phyloP scores from a whole-genome alignment of 2,113 vertebrate genomes.

The Hyaena hyaena region DNA sequence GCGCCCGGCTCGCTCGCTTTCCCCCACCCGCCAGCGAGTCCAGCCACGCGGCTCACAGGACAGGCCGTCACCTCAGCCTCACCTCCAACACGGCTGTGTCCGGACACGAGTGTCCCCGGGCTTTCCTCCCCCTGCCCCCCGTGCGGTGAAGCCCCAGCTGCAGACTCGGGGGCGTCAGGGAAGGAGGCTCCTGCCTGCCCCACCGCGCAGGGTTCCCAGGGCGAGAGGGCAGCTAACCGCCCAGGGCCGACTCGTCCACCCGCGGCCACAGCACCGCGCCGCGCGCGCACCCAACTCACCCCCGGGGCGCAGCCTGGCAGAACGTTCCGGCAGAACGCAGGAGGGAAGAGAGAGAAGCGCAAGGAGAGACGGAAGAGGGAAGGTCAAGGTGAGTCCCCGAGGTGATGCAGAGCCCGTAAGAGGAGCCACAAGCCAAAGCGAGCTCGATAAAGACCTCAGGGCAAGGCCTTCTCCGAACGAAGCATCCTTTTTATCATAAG shows the following conservation, averaged over 20 bases:
- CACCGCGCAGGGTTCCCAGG: fast-evolving
- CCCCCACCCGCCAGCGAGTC: neutral
- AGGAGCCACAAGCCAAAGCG: neutral
- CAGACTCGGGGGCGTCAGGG: fast-evolving
- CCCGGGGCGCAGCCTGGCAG: neutral
- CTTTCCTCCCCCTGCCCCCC: neutral
- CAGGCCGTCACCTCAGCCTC: fast-evolving
- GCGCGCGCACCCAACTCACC: fast-evolving
- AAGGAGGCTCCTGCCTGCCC: fast-evolving
- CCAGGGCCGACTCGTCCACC: fast-evolving
- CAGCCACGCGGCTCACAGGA: fast-evolving
- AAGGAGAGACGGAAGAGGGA: neutral
- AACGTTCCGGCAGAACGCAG: fast-evolving
- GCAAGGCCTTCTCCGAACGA: fast-evolving
- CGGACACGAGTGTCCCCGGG: fast-evolving
- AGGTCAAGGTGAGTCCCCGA: fast-evolving
- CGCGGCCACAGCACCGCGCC: too few species aligned
- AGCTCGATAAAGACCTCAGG: fast-evolving
- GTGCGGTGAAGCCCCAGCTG: fast-evolving
- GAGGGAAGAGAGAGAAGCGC: neutral
- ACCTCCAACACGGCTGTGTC: fast-evolving
- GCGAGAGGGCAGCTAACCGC: too few species aligned
- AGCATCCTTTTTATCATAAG: neutral
- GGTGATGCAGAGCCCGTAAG: neutral
- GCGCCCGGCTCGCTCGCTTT: fast-evolving